A percentile compares a stretch with the other conserved stretches of the same genome.
Conservation (phyloP, 2,797 vertebrate genomes). For the Peromyscus melanophrys region DNA sequence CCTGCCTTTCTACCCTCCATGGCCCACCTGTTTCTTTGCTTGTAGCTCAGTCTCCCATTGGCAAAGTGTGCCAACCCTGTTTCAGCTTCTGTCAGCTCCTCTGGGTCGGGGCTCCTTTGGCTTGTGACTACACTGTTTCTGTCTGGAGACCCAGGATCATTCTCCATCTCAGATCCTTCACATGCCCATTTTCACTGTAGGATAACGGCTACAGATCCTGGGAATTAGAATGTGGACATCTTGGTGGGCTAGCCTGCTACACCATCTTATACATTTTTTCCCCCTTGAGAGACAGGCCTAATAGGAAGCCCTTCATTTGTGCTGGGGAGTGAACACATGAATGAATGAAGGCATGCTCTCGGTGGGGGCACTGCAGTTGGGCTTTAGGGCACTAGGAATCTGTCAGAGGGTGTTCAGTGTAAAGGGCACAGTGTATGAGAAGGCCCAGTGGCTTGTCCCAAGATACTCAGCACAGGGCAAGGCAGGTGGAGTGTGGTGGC, state of each 20-base stretch:
- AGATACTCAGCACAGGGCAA: neutral
- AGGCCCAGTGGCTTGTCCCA: neutral
- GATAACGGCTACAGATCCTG: neutral
- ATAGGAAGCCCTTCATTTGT: neutral
- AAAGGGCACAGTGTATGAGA: neutral
- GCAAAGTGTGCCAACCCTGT: accelerated
- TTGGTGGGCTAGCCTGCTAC: neutral
- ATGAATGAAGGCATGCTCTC: neutral
- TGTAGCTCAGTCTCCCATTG: neutral
- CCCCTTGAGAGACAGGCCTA: neutral
- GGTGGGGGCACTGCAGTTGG: neutral
- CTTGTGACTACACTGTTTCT: neutral
- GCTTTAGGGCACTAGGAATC: neutral
- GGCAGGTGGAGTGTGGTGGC: neutral
- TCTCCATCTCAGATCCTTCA: neutral
- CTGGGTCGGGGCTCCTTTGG: neutral
- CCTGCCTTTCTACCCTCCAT: neutral
- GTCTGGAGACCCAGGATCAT: neutral
- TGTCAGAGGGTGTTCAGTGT: neutral
- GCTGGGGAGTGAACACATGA: neutral
- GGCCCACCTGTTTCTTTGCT: neutral
- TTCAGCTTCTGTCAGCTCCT: neutral
- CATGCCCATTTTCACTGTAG: neutral
- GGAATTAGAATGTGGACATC: neutral
- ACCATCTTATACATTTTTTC: neutral